Base-by-base conservation (phyloP, 1,140 invertebrate genomes). In the Macrosteles quadrilineatus region DNA sequence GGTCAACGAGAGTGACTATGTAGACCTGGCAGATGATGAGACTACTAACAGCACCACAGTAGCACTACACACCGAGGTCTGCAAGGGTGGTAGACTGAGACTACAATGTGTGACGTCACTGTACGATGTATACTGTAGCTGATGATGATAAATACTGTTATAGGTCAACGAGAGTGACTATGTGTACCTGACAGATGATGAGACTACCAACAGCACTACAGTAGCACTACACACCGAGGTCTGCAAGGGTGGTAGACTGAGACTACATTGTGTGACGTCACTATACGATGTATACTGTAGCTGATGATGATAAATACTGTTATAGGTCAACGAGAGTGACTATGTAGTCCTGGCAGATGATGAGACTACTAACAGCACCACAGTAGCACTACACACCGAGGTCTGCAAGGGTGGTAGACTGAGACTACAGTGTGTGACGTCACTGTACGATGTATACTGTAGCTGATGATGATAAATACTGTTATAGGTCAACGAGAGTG, bases 151-250 rank as follows among this genome's bases (percentile, higher is more conserved):
- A n/a, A n/a, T n/a, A 36, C 32, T 36, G 32, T 36, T 36, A 14
- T 36, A 59, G 55, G 55, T 29, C 14, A 59, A 59, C 25, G 55
- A 59, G 55, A 59, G 55, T n/a, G 2, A 27, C n/a, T 66, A 43
- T 21, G 29, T 45, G 21, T 11, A 23, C 2, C 14, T 19, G 1
- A n/a, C 6, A 1, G 63, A 25, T 19, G 21, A 66, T 21, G 36
- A 23, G 3, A 45, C 63, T 9, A 43, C 27, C 12, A 64, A 32
- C 9, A 30, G 14, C n/a, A 64, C 59, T 4, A 64, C 63, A 1
- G 63, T 43, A 45, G 32, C 9, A 17, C 32, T 66, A 14, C 31
- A 25, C 2, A 17, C 27, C 12, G 63, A 66, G 23, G 31, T 66
- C 9, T 36, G 32, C 32, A 36, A 36, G 21, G 63, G 36, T 11